Percentiles rank a stretch among this genome's conserved stretches.
phyloP scores from a whole-genome alignment of 2,888 invertebrate species.

The Nowickia ferox region DNA sequence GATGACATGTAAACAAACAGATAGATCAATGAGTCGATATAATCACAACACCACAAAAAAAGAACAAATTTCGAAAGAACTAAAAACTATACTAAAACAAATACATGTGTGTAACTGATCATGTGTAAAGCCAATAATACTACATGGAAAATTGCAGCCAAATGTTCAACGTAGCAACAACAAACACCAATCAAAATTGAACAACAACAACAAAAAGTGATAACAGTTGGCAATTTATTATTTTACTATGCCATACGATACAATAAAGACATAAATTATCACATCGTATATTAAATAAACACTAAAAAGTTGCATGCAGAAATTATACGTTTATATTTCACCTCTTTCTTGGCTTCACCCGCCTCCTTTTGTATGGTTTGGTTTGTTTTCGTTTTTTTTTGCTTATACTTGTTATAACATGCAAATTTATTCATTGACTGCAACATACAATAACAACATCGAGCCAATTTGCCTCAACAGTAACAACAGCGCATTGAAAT shows the following conservation, averaged over 20 bases:
- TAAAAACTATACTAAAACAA: slow-evolving; percentile 8
- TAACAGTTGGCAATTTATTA: slow-evolving; percentile 61
- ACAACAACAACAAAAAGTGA: slow-evolving; percentile 54
- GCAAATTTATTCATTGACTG: slow-evolving; percentile 56
- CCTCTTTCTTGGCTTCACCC: neutral
- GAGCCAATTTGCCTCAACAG: slow-evolving; percentile 17
- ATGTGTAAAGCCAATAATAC: slow-evolving; percentile 17
- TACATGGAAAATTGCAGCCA: neutral
- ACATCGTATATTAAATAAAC: slow-evolving; percentile 70
- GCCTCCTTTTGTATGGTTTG: neutral
- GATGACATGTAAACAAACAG: slow-evolving; percentile 71
- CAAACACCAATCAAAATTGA: slow-evolving; percentile 64
- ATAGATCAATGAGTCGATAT: slow-evolving; percentile 65
- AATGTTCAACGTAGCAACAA: slow-evolving; percentile 4
- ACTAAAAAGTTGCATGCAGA: slow-evolving; percentile 35
- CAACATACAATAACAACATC: slow-evolving; percentile 29
- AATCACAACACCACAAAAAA: slow-evolving; percentile 38
- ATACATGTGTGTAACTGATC: slow-evolving; percentile 5
- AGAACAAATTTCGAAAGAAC: neutral
- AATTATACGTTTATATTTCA: neutral
- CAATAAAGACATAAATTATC: slow-evolving; percentile 71
- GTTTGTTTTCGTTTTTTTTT: neutral
- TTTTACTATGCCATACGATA: slow-evolving; percentile 50
- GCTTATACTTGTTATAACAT: neutral
- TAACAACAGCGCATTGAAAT: slow-evolving; percentile 11